Percentiles rank a stretch among this genome's conserved stretches.
These are phyloP conservation scores for Metopolophium dirhodum DNA, from an alignment of 1,140 invertebrate genomes.

Conservation along the genomic window DNA sequence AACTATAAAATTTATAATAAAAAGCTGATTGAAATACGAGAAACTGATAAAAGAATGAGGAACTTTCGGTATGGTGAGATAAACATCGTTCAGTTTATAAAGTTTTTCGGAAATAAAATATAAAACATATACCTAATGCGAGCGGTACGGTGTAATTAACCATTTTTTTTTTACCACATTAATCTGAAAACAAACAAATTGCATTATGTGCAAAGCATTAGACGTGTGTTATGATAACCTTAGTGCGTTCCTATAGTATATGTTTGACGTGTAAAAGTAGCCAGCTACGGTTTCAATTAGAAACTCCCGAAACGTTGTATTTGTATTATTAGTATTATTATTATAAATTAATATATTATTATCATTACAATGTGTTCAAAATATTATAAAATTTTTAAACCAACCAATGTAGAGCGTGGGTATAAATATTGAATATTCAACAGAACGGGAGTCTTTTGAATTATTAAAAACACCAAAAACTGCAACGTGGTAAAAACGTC, in stretches of 20 bases:
- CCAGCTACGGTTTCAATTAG: background rate
- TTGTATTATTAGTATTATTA: too few species aligned
- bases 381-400: background rate
- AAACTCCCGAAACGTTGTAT: background rate
- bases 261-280: background rate
- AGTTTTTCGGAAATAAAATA: background rate
- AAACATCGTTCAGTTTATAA: background rate
- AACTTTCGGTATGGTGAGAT: background rate
- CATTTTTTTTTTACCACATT: background rate
- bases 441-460: background rate
- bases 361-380: background rate
- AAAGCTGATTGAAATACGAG: background rate
- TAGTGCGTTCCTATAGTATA: background rate
- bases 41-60: background rate
- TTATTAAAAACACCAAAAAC: background rate
- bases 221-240: background rate
- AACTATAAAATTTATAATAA: background rate
- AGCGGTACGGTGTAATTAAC: background rate
- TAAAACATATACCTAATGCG: background rate
- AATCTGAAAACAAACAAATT: background rate
- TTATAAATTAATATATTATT: background rate
- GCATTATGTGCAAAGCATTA: background rate
- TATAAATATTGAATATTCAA: conserved; percentile 10
- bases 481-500: background rate
- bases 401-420: too few species aligned